Evolutionary conservation across 2,888 invertebrate genomes (phyloP), one percentile per base, ranked within the genome.

Genomic region (Cerastis leucographa): DNA sequence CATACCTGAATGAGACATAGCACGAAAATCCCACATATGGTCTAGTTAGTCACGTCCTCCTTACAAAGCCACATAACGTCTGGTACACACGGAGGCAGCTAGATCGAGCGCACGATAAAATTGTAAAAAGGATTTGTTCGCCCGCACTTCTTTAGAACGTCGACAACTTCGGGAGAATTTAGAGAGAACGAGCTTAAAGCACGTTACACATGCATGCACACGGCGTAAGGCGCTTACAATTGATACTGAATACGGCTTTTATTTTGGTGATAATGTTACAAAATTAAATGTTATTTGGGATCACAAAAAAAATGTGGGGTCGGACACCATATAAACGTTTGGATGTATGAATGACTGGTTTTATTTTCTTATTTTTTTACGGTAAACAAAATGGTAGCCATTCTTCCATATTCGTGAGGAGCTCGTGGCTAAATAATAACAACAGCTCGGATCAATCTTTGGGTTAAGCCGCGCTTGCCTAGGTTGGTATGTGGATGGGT

Each of bases 111-210:
- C 83, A 84, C 69, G 83, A 84, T 84, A 84, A 84, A 85, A 84
- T 82, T 74, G 78, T 78, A 85, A 82, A 78, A 82, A 85, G 85
- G 85, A 84, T 84, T 84, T 84, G 83, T 82, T 85, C 83, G 69
- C 77, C 72, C 78, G 67, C 74, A 72, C 85, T 84, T 74, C 83
- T 84, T 84, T 82, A 68, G 78, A 82, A 84, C 51, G 44, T n/a
- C 62, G n/a, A 64, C 77, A 81, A 82, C 71, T 82, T 82, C 78
- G 29, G 56, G 85, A 71, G 83, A 85, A 85, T 84, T 82, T 85
- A 78, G 74, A 74, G 76, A 62, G 74, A 78, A 78, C 64, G 61
- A 71, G 78, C 78, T 83, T 82, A 65, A 74, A 82, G 61, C 78
- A 51, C 46, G 74, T 85, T 85, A 82, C 65, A 84, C 78, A 82